phyloP scores from a whole-genome alignment of 2,797 vertebrate genomes.

The Trichosurus vulpecula region DNA sequence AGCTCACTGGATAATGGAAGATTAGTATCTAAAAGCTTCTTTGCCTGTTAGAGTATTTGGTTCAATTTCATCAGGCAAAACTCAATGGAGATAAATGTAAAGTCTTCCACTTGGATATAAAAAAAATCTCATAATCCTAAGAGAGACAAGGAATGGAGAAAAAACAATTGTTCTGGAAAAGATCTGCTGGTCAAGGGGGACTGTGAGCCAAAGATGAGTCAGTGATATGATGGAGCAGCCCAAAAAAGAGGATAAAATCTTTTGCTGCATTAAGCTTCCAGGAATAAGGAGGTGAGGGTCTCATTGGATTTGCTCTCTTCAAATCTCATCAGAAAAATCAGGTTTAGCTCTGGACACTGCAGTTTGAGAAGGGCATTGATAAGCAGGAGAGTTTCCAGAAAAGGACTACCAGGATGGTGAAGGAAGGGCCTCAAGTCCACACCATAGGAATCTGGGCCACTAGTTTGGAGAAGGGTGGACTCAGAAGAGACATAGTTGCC shows the following conservation, averaged over 20 bases:
- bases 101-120: neutral
- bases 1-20: too few relatives aligned
- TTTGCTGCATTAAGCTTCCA: neutral
- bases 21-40: neutral
- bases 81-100: neutral
- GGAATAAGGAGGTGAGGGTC: neutral
- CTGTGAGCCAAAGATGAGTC: neutral
- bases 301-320: neutral
- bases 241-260: neutral
- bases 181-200: neutral
- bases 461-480: neutral
- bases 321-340: neutral
- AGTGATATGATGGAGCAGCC: neutral
- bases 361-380: neutral
- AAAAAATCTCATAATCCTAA: neutral
- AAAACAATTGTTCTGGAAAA: neutral
- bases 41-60: neutral
- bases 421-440: neutral
- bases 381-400: neutral
- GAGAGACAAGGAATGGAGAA: neutral
- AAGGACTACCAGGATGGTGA: neutral
- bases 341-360: neutral
- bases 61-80: neutral
- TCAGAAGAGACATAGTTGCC: neutral
- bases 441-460: neutral